Evolutionary conservation across 2,888 invertebrate species (phyloP).

Genomic region (Cybosia mesomella): DNA sequence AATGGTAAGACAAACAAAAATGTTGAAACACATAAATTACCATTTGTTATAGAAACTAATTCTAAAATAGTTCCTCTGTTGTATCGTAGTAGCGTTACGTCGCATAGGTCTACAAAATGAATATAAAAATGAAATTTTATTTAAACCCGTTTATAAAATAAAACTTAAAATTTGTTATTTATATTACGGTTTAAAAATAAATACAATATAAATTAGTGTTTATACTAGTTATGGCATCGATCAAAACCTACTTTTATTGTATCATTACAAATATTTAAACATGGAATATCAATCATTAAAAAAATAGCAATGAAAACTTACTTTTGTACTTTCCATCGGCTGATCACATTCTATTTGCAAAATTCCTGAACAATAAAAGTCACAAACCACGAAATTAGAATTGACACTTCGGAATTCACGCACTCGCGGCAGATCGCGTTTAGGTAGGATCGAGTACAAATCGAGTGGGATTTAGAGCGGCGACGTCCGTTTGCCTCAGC

Average conservation of each 20-base stretch:
- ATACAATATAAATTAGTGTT: background rate
- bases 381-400: constrained; percentile 73
- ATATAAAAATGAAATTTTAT: background rate
- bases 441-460: constrained; percentile 22
- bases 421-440: constrained; percentile 64
- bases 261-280: background rate
- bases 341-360: constrained; percentile 44
- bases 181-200: background rate
- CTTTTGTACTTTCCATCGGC: constrained; percentile 69
- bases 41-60: background rate
- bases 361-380: constrained; percentile 66
- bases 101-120: background rate
- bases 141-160: background rate
- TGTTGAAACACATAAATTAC: background rate
- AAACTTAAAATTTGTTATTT: background rate
- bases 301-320: constrained; percentile 68
- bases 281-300: constrained; percentile 28
- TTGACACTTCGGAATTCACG: constrained; percentile 64
- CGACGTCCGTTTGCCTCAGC: constrained; percentile 60
- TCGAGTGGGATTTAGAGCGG: constrained; percentile 18
- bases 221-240: background rate
- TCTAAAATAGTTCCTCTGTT: background rate
- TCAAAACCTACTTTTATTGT: background rate
- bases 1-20: background rate
- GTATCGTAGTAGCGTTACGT: background rate